Evolutionary conservation across 2,113 vertebrate genomes (phyloP).

Genomic region (Caranx ignobilis): DNA sequence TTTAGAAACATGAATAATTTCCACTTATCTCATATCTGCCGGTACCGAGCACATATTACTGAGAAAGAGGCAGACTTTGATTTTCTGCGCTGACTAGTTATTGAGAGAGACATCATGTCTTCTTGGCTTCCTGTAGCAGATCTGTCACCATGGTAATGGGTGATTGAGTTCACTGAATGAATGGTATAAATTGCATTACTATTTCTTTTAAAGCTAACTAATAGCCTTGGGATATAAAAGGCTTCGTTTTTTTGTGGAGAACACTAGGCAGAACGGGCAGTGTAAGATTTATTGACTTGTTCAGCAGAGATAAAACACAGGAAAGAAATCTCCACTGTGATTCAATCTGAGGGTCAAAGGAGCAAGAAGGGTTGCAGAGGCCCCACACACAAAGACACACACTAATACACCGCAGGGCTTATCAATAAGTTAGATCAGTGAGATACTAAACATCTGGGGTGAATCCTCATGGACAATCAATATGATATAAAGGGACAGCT

Average conservation of each 20-base stretch:
- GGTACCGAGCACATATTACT: too few relatives aligned
- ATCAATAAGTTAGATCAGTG: too few relatives aligned
- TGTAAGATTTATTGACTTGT: too few relatives aligned
- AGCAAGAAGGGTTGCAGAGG: not conserved
- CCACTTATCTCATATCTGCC: too few relatives aligned
- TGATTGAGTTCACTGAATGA: not conserved
- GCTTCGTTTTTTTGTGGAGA: too few relatives aligned
- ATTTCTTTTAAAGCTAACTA: not conserved
- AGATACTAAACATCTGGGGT: too few relatives aligned
- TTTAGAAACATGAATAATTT: too few relatives aligned
- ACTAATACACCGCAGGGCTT: not conserved
- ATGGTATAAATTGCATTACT: not conserved
- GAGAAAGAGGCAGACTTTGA: too few relatives aligned
- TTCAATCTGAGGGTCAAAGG: conserved; percentile 10
- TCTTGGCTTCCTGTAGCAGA: not conserved
- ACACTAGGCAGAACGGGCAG: too few relatives aligned
- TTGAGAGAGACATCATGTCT: not conserved
- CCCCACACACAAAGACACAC: not conserved
- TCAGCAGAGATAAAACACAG: not conserved
- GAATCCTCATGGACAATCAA: too few relatives aligned
- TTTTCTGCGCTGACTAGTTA: not conserved
- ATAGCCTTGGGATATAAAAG: not conserved
- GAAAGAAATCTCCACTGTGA: not conserved
- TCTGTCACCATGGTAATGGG: not conserved
- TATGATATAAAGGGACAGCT: too few relatives aligned